Percentiles rank a stretch among this genome's conserved stretches.
These are phyloP conservation scores for Phycodurus eques DNA, from an alignment of 2,113 vertebrate species.

Conservation along the genomic window DNA sequence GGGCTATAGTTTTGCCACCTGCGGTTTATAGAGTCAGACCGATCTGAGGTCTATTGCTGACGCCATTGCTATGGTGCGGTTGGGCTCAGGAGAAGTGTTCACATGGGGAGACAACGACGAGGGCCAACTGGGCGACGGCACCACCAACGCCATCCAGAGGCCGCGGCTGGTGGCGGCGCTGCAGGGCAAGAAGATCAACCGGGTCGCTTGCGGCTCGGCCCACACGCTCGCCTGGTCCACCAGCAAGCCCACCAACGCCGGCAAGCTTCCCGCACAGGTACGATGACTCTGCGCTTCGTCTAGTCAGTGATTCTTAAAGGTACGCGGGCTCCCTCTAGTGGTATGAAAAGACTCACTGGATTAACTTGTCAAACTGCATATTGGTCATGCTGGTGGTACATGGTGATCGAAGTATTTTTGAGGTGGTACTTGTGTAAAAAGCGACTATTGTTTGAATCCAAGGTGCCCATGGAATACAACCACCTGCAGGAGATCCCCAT, in stretches of 20 bases:
- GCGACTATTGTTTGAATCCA: conserved; percentile 7
- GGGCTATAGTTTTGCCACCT: too few species aligned
- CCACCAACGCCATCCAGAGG: conserved; percentile 97
- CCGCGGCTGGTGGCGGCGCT: conserved; percentile 92
- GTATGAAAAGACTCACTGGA: too few species aligned
- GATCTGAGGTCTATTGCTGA: conserved; percentile 3
- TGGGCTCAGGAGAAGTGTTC: conserved; percentile 87
- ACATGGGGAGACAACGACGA: conserved; percentile 99
- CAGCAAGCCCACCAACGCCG: conserved; percentile 95
- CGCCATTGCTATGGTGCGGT: conserved; percentile 23
- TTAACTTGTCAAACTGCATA: too few species aligned
- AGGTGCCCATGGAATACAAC: conserved; percentile 99
- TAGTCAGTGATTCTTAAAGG: too few species aligned
- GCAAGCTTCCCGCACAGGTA: conserved; percentile 95
- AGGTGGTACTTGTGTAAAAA: not conserved
- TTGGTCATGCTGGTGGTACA: too few species aligned
- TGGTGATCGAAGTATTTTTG: too few species aligned
- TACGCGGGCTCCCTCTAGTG: too few species aligned
- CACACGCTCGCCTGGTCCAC: conserved; percentile 98
- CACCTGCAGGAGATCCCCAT: conserved; percentile 94
- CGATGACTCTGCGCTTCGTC: not conserved
- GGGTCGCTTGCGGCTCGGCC: conserved; percentile 95
- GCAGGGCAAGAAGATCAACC: conserved; percentile 98
- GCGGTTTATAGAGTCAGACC: too few species aligned
- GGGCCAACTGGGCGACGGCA: conserved; percentile 95